Conservation (phyloP, 1,140 invertebrate species). For the Diploscapter pachys region DNA sequence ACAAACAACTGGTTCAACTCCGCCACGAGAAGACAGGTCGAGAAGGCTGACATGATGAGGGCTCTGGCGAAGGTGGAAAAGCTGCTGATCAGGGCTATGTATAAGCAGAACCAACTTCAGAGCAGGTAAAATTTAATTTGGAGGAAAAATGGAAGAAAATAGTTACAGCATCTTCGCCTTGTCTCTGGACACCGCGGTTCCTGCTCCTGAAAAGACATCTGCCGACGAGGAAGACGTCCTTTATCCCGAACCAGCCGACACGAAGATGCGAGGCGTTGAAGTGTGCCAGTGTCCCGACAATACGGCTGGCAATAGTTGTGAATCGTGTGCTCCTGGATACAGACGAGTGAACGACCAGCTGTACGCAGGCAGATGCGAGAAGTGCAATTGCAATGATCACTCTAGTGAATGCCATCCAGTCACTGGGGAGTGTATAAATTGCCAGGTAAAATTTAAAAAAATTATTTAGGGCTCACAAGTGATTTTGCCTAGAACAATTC, state of each 20-base stretch:
- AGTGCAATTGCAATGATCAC: conserved; percentile 85
- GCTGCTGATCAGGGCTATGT: conserved; percentile 81
- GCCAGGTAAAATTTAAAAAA: conserved; percentile 28
- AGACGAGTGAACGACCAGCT: conserved; percentile 69
- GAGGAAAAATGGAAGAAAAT: not conserved
- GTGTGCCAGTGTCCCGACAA: conserved; percentile 52
- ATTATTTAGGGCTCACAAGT: too few relatives aligned
- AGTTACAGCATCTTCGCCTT: conserved; percentile 51
- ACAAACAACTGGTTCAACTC: conserved; percentile 57
- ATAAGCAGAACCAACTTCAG: conserved; percentile 88
- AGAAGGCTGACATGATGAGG: conserved; percentile 75
- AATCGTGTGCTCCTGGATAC: conserved; percentile 76
- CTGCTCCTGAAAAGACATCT: conserved; percentile 14
- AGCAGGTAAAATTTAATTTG: conserved; percentile 65
- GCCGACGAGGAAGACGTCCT: conserved; percentile 13
- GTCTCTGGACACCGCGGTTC: conserved; percentile 41
- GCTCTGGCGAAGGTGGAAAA: conserved; percentile 76
- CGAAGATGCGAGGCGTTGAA: conserved; percentile 42
- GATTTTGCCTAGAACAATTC: too few relatives aligned
- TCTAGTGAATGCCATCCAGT: conserved; percentile 75
- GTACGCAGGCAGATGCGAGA: conserved; percentile 70
- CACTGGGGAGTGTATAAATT: conserved; percentile 71
- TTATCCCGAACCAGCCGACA: conserved; percentile 7
- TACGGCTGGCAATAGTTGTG: conserved; percentile 52
- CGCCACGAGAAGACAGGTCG: conserved; percentile 62